phyloP scores from a whole-genome alignment of 2,113 vertebrate species.

The Mirza zaza region DNA sequence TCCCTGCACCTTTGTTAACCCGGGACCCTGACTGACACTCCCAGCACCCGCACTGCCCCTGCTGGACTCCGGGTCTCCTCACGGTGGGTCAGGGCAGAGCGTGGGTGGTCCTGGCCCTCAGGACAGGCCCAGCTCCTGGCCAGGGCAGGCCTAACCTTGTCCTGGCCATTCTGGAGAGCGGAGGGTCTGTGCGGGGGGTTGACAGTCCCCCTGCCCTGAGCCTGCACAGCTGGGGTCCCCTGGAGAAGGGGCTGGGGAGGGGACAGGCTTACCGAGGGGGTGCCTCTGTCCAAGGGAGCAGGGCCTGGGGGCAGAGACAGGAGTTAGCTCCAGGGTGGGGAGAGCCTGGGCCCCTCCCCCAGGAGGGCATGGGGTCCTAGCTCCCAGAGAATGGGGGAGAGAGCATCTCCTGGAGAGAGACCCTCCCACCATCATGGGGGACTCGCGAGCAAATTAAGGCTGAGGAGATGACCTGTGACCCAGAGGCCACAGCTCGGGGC shows the following conservation, averaged over 20 bases:
- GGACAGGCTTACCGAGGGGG: background rate
- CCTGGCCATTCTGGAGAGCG: background rate
- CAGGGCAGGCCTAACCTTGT: rapidly evolving
- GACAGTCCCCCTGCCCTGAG: background rate
- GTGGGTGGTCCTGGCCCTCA: background rate
- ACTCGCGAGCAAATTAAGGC: background rate
- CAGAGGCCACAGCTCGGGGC: background rate
- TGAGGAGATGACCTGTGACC: background rate
- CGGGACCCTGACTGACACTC: background rate
- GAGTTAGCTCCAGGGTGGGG: background rate
- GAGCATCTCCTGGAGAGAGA: background rate
- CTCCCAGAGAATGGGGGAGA: background rate
- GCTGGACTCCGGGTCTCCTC: background rate
- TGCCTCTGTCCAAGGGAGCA: too few relatives aligned
- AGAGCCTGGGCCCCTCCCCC: background rate
- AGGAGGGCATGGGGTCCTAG: rapidly evolving
- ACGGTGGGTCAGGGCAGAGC: too few relatives aligned
- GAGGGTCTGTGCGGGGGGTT: too few relatives aligned
- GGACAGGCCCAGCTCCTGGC: rapidly evolving
- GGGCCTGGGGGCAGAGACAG: background rate
- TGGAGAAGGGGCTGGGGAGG: too few relatives aligned
- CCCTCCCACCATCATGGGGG: background rate
- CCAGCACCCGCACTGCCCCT: rapidly evolving
- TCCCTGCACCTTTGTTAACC: background rate
- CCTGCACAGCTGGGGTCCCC: background rate